A percentile compares a stretch with the other conserved stretches of the same genome.
phyloP scores from a whole-genome alignment of 2,888 invertebrate genomes.

The Plagodis pulveraria region DNA sequence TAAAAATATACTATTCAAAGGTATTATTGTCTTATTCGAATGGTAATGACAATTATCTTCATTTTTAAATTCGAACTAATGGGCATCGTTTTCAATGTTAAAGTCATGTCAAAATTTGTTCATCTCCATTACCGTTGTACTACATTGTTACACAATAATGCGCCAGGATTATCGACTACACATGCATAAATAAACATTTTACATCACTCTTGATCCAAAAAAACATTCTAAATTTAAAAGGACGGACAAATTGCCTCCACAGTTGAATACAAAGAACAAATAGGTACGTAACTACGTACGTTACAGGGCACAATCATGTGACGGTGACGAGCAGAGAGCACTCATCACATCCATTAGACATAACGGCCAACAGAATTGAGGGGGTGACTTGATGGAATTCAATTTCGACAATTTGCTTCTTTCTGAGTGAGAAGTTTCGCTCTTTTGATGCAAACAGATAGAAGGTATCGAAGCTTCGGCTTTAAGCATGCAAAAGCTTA shows the following conservation, averaged over 20 bases:
- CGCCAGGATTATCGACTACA: too few species aligned
- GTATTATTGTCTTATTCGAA: too few species aligned
- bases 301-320: conserved; percentile 38
- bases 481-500: too few species aligned
- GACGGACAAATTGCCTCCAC: conserved; percentile 28
- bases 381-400: conserved; percentile 42
- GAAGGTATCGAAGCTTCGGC: neutral
- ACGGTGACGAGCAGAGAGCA: conserved; percentile 34
- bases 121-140: too few species aligned
- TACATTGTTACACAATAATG: too few species aligned
- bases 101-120: too few species aligned
- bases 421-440: conserved; percentile 38
- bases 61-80: too few species aligned
- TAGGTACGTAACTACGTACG: conserved; percentile 28
- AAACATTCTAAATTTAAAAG: conserved; percentile 1
- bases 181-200: too few species aligned
- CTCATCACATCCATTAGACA: conserved; percentile 43
- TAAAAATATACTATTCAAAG: too few species aligned
- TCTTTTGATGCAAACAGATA: conserved; percentile 28
- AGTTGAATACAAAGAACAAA: conserved; percentile 30
- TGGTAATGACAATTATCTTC: too few species aligned
- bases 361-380: conserved; percentile 43
- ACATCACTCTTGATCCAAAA: too few species aligned
- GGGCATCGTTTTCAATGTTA: too few species aligned
- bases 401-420: conserved; percentile 42